Percentiles rank a stretch among this genome's conserved stretches.
phyloP scores from a whole-genome alignment of 2,113 vertebrate species.

The Phyllostomus discolor region DNA sequence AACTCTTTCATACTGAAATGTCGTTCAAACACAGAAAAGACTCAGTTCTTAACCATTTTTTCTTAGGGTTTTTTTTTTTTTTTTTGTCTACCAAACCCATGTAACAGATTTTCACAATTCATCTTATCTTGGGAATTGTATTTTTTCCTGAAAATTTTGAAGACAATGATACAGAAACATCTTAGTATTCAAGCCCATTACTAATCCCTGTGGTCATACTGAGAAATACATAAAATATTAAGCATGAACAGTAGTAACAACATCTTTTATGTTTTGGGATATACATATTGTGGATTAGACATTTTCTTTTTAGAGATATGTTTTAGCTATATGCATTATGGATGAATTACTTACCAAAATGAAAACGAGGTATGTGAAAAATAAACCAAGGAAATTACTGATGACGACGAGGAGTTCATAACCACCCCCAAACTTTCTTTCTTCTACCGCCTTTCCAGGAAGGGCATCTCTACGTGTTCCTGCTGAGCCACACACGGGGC shows the following conservation, averaged over 20 bases:
- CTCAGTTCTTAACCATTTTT: not conserved
- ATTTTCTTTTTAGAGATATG: not conserved
- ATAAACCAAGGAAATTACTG: not conserved
- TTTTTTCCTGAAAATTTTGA: not conserved
- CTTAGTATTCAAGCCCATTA: not conserved
- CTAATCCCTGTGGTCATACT: not conserved
- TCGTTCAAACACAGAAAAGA: not conserved
- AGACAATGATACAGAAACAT: not conserved
- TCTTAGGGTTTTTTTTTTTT: not conserved
- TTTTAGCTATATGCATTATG: not conserved
- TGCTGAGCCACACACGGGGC: not conserved
- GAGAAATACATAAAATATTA: not conserved
- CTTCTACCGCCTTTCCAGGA: slow-evolving; percentile 32
- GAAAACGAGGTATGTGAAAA: not conserved
- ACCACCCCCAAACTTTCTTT: not conserved
- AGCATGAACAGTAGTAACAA: not conserved
- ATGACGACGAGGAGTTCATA: not conserved
- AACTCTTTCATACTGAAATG: not conserved
- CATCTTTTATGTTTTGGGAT: not conserved
- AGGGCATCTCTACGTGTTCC: slow-evolving; percentile 20
- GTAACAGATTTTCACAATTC: not conserved
- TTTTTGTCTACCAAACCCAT: not conserved
- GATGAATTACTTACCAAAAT: not conserved
- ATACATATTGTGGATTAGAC: not conserved
- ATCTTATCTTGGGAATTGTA: not conserved